Percentiles rank a stretch among this genome's conserved stretches.
phyloP scores from a whole-genome alignment of 2,888 invertebrate genomes.

The Cheilosia scutellata region DNA sequence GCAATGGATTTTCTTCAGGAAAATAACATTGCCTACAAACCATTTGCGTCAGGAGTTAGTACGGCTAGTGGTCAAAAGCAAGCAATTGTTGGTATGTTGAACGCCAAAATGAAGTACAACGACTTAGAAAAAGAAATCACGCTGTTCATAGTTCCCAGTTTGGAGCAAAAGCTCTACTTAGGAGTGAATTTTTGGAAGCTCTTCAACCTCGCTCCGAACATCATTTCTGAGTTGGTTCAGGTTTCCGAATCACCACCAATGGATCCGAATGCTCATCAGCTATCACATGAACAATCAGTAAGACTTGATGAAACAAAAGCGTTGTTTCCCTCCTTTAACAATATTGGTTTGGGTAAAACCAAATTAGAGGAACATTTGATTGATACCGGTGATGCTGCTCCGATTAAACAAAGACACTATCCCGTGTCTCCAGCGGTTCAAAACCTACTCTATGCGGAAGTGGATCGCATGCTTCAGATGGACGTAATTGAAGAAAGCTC shows the following conservation, averaged over 20 bases:
- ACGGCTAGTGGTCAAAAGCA: constrained; percentile 7
- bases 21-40: neutral
- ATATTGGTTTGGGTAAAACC: too few relatives aligned
- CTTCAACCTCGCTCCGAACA: neutral
- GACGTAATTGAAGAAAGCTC: too few relatives aligned
- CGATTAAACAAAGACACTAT: too few relatives aligned
- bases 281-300: neutral
- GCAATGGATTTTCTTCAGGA: neutral
- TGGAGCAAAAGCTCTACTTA: neutral
- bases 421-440: too few relatives aligned
- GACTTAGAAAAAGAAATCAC: constrained; percentile 1
- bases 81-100: neutral
- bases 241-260: neutral
- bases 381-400: too few relatives aligned
- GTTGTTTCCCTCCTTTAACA: neutral
- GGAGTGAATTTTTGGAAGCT: constrained; percentile 1
- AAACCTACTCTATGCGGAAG: too few relatives aligned
- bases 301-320: neutral
- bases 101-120: neutral
- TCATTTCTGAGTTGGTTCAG: neutral
- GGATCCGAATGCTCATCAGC: constrained; percentile 5
- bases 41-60: neutral
- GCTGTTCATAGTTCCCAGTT: neutral
- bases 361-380: too few relatives aligned
- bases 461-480: too few relatives aligned